These are phyloP conservation scores for Temnopleurus reevesii DNA, from an alignment of 53 echinoderm and acorn worm genomes.

Conservation along the genomic window DNA sequence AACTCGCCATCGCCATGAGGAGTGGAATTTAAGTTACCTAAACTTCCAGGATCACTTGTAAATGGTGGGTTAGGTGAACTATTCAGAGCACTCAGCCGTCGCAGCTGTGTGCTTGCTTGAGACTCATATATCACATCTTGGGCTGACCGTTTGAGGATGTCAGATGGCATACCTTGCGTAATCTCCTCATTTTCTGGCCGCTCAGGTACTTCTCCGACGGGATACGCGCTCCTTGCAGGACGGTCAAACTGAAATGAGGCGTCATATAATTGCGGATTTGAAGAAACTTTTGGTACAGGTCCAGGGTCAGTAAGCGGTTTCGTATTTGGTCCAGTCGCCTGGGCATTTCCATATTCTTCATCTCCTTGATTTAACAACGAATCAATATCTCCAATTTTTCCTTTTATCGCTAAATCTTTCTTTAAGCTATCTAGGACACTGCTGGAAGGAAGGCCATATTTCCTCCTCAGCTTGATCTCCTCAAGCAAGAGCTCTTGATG, in stretches of 20 bases:
- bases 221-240: neutral
- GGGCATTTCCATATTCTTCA: neutral
- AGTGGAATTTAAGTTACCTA: neutral
- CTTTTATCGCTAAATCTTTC: neutral
- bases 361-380: neutral
- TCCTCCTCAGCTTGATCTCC: constrained; percentile 29
- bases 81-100: neutral
- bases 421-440: neutral
- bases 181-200: neutral
- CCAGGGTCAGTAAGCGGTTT: neutral
- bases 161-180: neutral
- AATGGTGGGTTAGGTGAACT: neutral
- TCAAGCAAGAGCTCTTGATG: constrained; percentile 48
- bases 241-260: neutral
- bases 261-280: neutral
- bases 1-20: neutral
- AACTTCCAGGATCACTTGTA: neutral
- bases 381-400: constrained; percentile 12
- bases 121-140: neutral
- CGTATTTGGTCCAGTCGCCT: neutral
- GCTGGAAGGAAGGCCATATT: constrained; percentile 27
- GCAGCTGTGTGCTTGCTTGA: constrained; percentile 8
- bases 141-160: neutral
- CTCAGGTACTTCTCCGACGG: neutral
- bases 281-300: neutral